These are phyloP conservation scores for Ichneumoninae sp. DNA, from an alignment of 2,888 invertebrate genomes.

Conservation along the genomic window DNA sequence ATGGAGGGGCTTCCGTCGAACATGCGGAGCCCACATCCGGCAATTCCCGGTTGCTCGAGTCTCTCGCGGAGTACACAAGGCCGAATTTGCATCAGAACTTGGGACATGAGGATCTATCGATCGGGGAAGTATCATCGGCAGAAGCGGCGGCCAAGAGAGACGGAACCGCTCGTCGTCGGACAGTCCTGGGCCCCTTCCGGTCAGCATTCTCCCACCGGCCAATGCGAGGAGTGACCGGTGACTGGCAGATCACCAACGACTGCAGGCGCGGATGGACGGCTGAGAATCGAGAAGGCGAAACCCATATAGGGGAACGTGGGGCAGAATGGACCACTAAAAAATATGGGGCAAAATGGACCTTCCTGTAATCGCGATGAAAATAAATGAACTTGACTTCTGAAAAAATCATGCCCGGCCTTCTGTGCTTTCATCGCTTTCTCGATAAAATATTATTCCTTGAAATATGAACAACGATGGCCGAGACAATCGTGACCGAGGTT, in stretches of 20 bases:
- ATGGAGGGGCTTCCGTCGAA: slow-evolving; percentile 10
- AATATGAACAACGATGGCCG: background rate
- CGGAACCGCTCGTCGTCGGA: background rate
- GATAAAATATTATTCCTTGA: background rate
- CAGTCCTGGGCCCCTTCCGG: background rate
- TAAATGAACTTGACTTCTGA: background rate
- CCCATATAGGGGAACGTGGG: too few species aligned
- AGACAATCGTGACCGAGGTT: too few species aligned
- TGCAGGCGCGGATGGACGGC: too few species aligned
- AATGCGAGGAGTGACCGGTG: background rate
- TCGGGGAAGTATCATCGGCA: slow-evolving; percentile 4
- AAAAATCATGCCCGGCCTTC: background rate
- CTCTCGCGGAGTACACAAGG: slow-evolving; percentile 14
- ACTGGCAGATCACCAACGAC: background rate
- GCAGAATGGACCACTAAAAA: too few species aligned
- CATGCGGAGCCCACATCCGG: background rate
- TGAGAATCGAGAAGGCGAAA: background rate
- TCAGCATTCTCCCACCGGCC: background rate
- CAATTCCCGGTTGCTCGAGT: slow-evolving; percentile 1
- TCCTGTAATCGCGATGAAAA: background rate
- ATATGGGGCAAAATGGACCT: too few species aligned
- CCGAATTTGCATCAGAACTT: slow-evolving; percentile 45
- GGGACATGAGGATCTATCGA: slow-evolving; percentile 29
- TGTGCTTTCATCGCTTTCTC: background rate
- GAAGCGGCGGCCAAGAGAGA: background rate